Conservation (phyloP, 1,140 invertebrate species). For the Chlorops oryzae region DNA sequence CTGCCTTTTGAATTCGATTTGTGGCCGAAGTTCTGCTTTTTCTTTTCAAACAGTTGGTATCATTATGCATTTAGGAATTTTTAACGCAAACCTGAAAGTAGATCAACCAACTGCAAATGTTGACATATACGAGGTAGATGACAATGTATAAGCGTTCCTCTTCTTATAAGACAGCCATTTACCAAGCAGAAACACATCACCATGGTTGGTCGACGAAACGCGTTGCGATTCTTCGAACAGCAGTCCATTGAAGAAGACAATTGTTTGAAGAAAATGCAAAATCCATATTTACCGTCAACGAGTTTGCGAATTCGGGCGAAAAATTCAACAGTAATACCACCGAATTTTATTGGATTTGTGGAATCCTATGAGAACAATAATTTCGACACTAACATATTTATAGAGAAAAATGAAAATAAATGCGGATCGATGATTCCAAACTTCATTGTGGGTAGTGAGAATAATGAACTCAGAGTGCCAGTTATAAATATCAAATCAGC, state of each 20-base stretch:
- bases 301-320: not conserved
- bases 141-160: too few relatives aligned
- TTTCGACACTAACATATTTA: not conserved
- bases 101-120: too few relatives aligned
- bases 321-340: not conserved
- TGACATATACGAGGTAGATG: too few relatives aligned
- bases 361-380: not conserved
- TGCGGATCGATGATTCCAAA: not conserved
- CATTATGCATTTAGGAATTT: not conserved
- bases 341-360: not conserved
- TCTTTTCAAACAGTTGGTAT: too few relatives aligned
- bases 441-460: not conserved
- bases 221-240: not conserved
- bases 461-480: not conserved
- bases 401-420: not conserved
- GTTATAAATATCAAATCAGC: not conserved
- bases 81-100: too few relatives aligned
- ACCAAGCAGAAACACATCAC: not conserved
- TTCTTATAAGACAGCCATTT: not conserved
- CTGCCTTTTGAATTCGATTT: too few relatives aligned
- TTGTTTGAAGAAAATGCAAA: not conserved
- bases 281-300: not conserved
- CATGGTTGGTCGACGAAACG: too few relatives aligned
- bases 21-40: too few relatives aligned
- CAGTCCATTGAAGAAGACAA: not conserved